Conservation (phyloP, 2,888 invertebrate species). For the Nemotelus nigrinus region DNA sequence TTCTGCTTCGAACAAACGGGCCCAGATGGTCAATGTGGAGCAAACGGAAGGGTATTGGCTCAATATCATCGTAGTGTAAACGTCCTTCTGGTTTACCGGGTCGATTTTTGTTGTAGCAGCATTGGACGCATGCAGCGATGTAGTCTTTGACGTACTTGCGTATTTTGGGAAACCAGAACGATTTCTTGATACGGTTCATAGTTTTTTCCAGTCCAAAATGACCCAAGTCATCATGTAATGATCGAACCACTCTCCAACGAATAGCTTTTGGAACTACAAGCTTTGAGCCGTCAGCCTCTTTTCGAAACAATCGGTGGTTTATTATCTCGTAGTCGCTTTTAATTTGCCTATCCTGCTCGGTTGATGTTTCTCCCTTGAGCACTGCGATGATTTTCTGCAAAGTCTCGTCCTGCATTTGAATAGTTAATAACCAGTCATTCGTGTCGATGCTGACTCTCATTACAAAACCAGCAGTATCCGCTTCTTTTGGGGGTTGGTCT, state of each 20-base stretch:
- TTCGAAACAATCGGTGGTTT: too few species aligned
- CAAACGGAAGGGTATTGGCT: neutral
- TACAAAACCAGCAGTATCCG: slow-evolving; percentile 40
- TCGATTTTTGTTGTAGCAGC: neutral
- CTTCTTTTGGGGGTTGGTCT: too few species aligned
- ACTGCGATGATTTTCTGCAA: too few species aligned
- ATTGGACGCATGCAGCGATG: slow-evolving; percentile 47
- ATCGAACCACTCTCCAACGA: too few species aligned
- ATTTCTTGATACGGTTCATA: neutral
- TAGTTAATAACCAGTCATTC: slow-evolving; percentile 51
- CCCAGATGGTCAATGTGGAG: slow-evolving; percentile 38
- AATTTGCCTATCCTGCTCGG: too few species aligned
- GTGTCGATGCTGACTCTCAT: slow-evolving; percentile 39
- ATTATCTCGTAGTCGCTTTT: too few species aligned
- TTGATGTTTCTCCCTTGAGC: too few species aligned
- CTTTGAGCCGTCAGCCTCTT: too few species aligned
- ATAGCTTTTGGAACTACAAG: too few species aligned
- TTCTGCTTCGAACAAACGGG: slow-evolving; percentile 50
- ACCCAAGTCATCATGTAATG: too few species aligned
- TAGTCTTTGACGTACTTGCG: slow-evolving; percentile 52
- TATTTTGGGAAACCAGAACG: too few species aligned
- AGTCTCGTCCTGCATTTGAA: slow-evolving; percentile 52
- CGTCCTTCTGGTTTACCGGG: neutral
- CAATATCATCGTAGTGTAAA: neutral
- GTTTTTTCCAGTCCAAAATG: too few species aligned